Evolutionary conservation across 2,797 vertebrate genomes (phyloP), one percentile per base, ranked within the genome.

Genomic region (Epinephelus coioides): DNA sequence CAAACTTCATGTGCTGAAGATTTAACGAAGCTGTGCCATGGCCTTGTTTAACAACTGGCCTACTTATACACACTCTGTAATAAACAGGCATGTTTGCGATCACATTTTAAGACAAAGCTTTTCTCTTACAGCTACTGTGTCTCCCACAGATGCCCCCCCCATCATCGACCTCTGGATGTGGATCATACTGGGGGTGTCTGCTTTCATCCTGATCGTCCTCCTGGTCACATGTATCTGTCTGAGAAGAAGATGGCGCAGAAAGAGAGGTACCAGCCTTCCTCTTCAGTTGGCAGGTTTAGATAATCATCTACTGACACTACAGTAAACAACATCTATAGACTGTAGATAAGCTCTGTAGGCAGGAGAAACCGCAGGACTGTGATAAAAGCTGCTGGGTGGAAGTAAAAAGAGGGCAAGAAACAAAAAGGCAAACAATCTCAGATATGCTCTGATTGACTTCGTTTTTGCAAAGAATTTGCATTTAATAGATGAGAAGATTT

Each of bases 171-270:
- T 34, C 85, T 85, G 75, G 88, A 15, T 85, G 5, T 90, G 87
- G 91, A 9, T 87, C 30, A 0, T 14, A 0, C 0, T 90, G 51
- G 91, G 79, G 8, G 73, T 17, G 0, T 73, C 69, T 2, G 2
- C 34, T 34, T 6, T 86, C 15, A 1, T 92, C 30, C 43, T 93
- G 69, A 9, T 83, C 0, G 1, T 79, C 66, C 46, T 94, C 56
- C 25, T 88, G 43, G 2, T 86, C n/a, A 0, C 72, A 2, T 89
- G 53, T 17, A 10, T 81, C 7, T 5, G 64, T 3, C 15, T 63
- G 72, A 90, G 53, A 64, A 82, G 30, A 66, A 40, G 34, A 66
- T 21, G 1, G 46, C 2, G 5, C 63, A 66, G 49, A 27, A 74
- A 6, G 25, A 82, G 11, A 91, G 93, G 93, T 46, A 92, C 2